These are phyloP conservation scores for Anolis apletophallus DNA, from an alignment of 2,797 vertebrate species.

Conservation along the genomic window DNA sequence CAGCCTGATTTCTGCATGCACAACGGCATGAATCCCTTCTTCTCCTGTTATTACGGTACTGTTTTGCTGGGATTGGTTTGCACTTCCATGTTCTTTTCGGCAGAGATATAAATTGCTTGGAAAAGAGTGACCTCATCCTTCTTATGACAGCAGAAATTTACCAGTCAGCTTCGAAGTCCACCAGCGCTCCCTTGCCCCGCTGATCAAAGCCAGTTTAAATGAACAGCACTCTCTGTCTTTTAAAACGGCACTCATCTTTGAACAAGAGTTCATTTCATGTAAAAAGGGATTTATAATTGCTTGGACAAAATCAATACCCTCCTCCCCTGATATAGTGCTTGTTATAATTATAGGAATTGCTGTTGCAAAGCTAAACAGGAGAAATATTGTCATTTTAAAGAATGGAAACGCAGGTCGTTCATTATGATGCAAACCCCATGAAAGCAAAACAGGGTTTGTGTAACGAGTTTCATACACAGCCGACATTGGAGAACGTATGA, in stretches of 20 bases:
- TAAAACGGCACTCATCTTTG: conserved; percentile 72
- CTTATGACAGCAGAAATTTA: conserved; percentile 68
- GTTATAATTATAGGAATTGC: conserved; percentile 55
- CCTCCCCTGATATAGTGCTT: conserved; percentile 47
- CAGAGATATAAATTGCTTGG: conserved; percentile 61
- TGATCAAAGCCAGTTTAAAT: conserved; percentile 79
- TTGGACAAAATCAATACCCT: conserved; percentile 67
- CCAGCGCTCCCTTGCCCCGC: conserved; percentile 62
- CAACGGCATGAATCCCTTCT: conserved; percentile 44
- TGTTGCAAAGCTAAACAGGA: conserved; percentile 52
- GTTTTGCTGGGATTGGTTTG: conserved; percentile 45
- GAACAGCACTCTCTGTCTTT: conserved; percentile 74
- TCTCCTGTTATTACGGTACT: conserved; percentile 47
- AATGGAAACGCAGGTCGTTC: conserved; percentile 53
- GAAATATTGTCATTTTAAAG: conserved; percentile 52
- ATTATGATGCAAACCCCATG: conserved; percentile 55
- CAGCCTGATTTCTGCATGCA: conserved; percentile 43
- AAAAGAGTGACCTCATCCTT: conserved; percentile 69
- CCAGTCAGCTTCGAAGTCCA: conserved; percentile 68
- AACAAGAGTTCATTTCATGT: conserved; percentile 71
- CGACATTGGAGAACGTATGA: conserved; percentile 61
- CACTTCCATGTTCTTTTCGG: conserved; percentile 49
- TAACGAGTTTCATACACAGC: conserved; percentile 64
- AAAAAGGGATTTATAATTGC: conserved; percentile 73
- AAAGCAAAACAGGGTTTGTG: conserved; percentile 58